A percentile compares a stretch with the other conserved stretches of the same genome.
Evolutionary conservation across 2,888 invertebrate genomes (phyloP).

Genomic region (Prenolepis imparis): DNA sequence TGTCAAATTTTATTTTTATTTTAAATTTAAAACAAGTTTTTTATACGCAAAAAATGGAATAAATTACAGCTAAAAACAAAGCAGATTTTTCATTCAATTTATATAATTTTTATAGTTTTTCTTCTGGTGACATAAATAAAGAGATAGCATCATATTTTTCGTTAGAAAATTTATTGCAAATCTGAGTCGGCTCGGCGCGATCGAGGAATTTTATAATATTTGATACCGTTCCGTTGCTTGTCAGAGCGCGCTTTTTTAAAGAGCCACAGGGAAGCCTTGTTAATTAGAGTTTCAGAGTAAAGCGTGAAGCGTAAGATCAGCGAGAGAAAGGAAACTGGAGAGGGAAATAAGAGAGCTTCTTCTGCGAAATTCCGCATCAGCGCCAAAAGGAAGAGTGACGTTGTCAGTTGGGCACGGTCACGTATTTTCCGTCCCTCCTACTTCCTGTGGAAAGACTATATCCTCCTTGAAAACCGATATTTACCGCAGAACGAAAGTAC

Average conservation of each 20-base stretch:
- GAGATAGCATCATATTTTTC: neutral
- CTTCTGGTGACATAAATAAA: neutral
- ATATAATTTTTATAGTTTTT: neutral
- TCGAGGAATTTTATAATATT: neutral
- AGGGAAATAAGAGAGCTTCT: conserved; percentile 58
- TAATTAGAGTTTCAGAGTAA: conserved; percentile 73
- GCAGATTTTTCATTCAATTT: neutral
- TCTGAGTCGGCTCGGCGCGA: neutral
- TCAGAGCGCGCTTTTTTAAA: conserved; percentile 51
- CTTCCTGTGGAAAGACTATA: neutral
- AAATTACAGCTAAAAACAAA: neutral
- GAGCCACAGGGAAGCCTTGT: conserved; percentile 69
- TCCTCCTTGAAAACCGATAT: conserved; percentile 25
- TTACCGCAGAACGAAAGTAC: neutral
- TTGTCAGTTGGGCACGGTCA: conserved; percentile 53
- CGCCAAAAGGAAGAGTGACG: conserved; percentile 60
- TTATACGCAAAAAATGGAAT: neutral
- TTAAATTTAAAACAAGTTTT: neutral
- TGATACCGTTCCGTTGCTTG: conserved; percentile 27
- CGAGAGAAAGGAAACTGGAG: conserved; percentile 13
- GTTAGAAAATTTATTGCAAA: neutral
- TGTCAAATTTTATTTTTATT: neutral
- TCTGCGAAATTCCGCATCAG: conserved; percentile 63
- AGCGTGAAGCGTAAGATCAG: conserved; percentile 63
- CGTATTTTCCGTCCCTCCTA: conserved; percentile 23